Evolutionary conservation across 2,888 invertebrate species (phyloP), one percentile per base, ranked within the genome.

Genomic region (Actias luna): DNA sequence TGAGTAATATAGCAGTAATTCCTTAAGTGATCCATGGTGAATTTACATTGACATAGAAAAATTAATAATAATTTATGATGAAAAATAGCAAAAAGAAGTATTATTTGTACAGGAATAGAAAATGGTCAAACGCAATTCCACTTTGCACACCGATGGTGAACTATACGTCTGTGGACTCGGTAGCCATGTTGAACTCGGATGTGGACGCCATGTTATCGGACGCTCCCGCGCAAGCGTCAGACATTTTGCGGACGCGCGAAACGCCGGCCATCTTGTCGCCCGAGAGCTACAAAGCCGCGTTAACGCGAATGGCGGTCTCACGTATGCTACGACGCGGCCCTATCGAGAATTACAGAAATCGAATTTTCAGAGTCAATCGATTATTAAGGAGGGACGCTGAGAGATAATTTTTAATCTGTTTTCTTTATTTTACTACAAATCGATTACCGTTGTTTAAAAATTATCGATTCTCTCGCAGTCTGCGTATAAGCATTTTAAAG

Each of bases 61-160:
- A 33, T 36, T 14, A 12, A 36, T 36, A 16, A 36, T 36, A 36
- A 36, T 12, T 12, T 16, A 36, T 2, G 14, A 36, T 36, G 12
- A 36, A 18, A n/a, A n/a, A n/a, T n/a, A n/a, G n/a, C n/a, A n/a
- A n/a, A 42, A 7, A 14, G n/a, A 39, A 5, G 16, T 14, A 50
- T 50, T 50, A 25, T 29, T 55, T 58, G 65, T 69, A 63, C 82
- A 95, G 95, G 76, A 96, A 96, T 82, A 96, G 97, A 67, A 96
- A 97, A 89, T 97, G 97, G 97, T 97, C 97, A 0, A 96, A 95
- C 77, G 95, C 96, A 1, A 96, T 97, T 69, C 97, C 97, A 0
- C 95, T 95, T 7, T 97, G 97, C 83, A 75, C 91, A 1, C 87
- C 92, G 18, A 79, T 82, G 46, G 81, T 87, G 25, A 92, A 92